Percentiles rank a stretch among this genome's conserved stretches.
phyloP scores from a whole-genome alignment of 2,888 invertebrate species.

The Horisme vitalbata region DNA sequence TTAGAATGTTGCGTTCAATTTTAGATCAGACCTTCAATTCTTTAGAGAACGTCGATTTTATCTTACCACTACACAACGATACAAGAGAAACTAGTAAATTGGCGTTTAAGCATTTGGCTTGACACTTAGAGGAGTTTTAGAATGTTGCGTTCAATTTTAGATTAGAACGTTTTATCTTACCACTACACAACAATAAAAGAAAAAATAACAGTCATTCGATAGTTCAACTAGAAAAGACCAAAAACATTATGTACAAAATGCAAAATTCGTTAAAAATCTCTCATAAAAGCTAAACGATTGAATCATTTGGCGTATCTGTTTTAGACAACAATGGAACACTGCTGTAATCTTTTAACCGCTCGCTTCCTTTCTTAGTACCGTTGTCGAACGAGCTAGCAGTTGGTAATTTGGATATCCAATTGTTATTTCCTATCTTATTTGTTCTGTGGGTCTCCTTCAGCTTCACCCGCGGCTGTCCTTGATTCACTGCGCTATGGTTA shows the following conservation, averaged over 20 bases:
- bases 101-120: too few species aligned
- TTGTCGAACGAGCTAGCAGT: conserved; percentile 75
- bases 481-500: conserved; percentile 61
- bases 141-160: too few species aligned
- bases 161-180: too few species aligned
- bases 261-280: conserved; percentile 29
- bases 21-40: too few species aligned
- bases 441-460: conserved; percentile 71
- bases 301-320: conserved; percentile 71
- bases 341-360: conserved; percentile 73
- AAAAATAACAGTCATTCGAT: too few species aligned
- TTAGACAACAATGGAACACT: conserved; percentile 75
- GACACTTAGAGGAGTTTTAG: too few species aligned
- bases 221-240: conserved; percentile 23
- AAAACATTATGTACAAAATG: conserved; percentile 28
- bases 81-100: too few species aligned
- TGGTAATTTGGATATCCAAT: conserved; percentile 74
- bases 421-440: conserved; percentile 75
- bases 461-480: conserved; percentile 66
- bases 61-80: too few species aligned
- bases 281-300: conserved; percentile 66
- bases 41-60: too few species aligned
- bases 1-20: too few species aligned
- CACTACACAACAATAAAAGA: too few species aligned
- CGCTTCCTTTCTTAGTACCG: conserved; percentile 60